phyloP scores from a whole-genome alignment of 2,888 invertebrate species.

The Orchesella flavescens region DNA sequence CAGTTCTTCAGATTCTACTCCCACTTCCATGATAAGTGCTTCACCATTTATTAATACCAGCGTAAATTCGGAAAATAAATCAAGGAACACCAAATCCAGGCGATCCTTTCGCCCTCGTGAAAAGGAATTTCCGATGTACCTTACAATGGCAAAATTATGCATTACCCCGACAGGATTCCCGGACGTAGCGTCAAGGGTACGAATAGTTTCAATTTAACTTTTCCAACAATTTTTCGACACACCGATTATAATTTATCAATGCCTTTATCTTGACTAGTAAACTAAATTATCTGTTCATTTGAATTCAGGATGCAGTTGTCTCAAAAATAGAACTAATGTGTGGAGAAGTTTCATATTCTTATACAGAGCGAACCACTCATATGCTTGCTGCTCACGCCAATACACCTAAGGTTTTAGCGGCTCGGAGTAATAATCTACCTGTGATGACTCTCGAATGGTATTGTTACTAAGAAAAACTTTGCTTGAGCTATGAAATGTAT shows the following conservation, averaged over 20 bases:
- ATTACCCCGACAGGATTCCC: slow-evolving; percentile 36
- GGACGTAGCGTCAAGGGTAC: slow-evolving; percentile 5
- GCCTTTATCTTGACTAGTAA: not conserved
- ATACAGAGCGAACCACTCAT: slow-evolving; percentile 37
- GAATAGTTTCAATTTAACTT: not conserved
- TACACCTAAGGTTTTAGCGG: slow-evolving; percentile 39
- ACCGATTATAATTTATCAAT: too few relatives aligned
- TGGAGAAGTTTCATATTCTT: slow-evolving; percentile 22
- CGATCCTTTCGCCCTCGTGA: too few relatives aligned
- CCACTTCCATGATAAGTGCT: too few relatives aligned
- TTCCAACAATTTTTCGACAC: too few relatives aligned
- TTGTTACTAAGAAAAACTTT: not conserved
- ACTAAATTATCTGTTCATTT: not conserved
- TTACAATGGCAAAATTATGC: slow-evolving; percentile 33
- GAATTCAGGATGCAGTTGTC: slow-evolving; percentile 10
- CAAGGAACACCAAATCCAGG: too few relatives aligned
- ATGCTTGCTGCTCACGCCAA: slow-evolving; percentile 45
- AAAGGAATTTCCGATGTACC: slow-evolving; percentile 46
- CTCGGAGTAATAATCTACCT: not conserved
- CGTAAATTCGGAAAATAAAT: too few relatives aligned
- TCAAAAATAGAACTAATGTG: slow-evolving; percentile 33
- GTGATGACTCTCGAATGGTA: slow-evolving; percentile 48
- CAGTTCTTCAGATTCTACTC: too few relatives aligned
- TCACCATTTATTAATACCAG: too few relatives aligned
- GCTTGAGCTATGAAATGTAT: not conserved